Base-by-base conservation (phyloP, 2,113 vertebrate genomes). In the Collichthys lucidus region DNA sequence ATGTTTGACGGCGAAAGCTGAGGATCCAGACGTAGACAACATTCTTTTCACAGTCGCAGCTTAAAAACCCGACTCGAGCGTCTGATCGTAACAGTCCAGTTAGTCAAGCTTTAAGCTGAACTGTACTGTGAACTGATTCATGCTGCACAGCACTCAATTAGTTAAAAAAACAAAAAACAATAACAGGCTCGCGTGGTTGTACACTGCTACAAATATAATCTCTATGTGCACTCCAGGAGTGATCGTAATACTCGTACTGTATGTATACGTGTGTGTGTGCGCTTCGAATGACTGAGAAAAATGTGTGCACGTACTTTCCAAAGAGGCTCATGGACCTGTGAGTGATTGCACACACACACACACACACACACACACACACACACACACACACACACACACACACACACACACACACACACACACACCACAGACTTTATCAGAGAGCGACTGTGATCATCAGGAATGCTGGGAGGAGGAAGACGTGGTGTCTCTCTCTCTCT, bases 311-410 rank as follows among this genome's bases (percentile, higher is more conserved):
- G 47, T 74, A 62, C 74, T 87, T 88, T 74, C 77, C 69, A 79
- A 83, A 87, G 87, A 88, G 85, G 81, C 73, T 79, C 73, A 77
- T 79, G 86, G 90, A 90, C 83, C 74, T 87, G 72, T 75, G 78
- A 76, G 74, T 63, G 67, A 77, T 26, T 72, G 85, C 69, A 76
- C 74, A 71, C 59, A 16, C 22, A 24, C 11, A 31, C 29, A 31
- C 29, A 31, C 26, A 26, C 26, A 26, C 26, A 26, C 26, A 26
- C 26, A 26, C 26, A 26, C 26, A 26, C 26, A 26, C 59, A 29
- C 22, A 24, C 12, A 40, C 35, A 40, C n/a, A n/a, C 69, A 76
- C 74, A 71, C 59, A 16, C 22, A 24, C 11, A 31, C 29, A 31
- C 29, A 31, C 26, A 26, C 26, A 26, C 26, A 26, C 26, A 26